phyloP scores from a whole-genome alignment of 2,113 vertebrate genomes.

The Dermatemys mawii region DNA sequence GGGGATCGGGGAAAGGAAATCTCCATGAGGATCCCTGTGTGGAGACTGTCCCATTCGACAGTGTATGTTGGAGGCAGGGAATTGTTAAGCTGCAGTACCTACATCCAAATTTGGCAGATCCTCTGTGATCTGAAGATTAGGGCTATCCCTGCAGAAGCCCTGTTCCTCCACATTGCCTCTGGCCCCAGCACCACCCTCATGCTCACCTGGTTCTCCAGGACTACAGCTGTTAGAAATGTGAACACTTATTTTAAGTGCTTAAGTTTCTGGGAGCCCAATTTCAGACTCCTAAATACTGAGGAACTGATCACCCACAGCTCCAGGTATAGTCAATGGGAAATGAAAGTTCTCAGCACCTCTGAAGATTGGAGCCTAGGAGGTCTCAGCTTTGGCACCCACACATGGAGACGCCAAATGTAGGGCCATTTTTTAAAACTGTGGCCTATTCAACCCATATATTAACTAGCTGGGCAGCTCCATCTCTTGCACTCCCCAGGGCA shows the following conservation, averaged over 20 bases:
- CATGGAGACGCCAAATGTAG: neutral
- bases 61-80: neutral
- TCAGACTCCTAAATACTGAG: neutral
- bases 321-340: neutral
- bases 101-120: neutral
- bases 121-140: neutral
- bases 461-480: neutral
- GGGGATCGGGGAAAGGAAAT: neutral
- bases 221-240: neutral
- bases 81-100: neutral
- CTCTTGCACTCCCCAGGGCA: neutral
- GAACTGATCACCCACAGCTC: neutral
- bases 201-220: neutral
- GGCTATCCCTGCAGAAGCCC: neutral
- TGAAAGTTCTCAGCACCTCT: neutral
- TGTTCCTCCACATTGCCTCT: neutral
- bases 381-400: neutral
- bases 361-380: neutral
- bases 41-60: neutral
- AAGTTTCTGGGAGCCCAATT: neutral
- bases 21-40: neutral
- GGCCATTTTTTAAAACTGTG: neutral
- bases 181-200: neutral
- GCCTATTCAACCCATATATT: neutral
- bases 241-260: neutral